phyloP scores from a whole-genome alignment of 2,797 vertebrate genomes.

The Eleutherodactylus coqui region DNA sequence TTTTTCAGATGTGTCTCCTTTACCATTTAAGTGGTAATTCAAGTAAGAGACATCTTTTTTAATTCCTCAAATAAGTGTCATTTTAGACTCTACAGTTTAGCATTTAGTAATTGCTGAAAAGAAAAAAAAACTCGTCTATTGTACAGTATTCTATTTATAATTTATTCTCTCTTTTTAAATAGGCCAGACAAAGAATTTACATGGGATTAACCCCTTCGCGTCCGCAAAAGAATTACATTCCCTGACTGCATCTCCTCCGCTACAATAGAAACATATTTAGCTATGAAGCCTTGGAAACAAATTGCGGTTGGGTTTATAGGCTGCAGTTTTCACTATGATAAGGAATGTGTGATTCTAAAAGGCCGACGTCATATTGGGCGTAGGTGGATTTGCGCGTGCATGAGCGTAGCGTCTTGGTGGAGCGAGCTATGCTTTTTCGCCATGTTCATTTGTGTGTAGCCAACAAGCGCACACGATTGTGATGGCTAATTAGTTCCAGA shows the following conservation, averaged over 20 bases:
- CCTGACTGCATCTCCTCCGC: neutral
- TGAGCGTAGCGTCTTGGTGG: no score
- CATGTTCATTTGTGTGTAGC: no score
- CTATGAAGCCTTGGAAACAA: neutral
- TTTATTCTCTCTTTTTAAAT: slow-evolving; percentile 45
- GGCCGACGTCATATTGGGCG: no score
- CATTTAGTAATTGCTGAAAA: slow-evolving; percentile 62
- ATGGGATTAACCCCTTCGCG: neutral
- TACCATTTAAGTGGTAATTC: slow-evolving; percentile 64
- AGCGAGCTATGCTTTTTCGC: no score
- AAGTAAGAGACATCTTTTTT: slow-evolving; percentile 64
- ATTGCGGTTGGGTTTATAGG: neutral
- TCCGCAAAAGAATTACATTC: neutral
- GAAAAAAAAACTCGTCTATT: slow-evolving; percentile 51
- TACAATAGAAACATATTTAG: neutral
- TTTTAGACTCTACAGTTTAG: slow-evolving; percentile 62
- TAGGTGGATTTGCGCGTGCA: no score
- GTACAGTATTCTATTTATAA: slow-evolving; percentile 62
- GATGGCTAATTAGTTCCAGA: no score
- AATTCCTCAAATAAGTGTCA: slow-evolving; percentile 64
- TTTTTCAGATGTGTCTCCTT: slow-evolving; percentile 64
- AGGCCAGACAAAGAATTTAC: slow-evolving; percentile 29
- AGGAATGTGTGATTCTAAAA: neutral
- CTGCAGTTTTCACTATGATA: neutral
- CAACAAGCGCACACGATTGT: no score